phyloP scores from a whole-genome alignment of 2,888 invertebrate genomes.

The Apodemia zela region DNA sequence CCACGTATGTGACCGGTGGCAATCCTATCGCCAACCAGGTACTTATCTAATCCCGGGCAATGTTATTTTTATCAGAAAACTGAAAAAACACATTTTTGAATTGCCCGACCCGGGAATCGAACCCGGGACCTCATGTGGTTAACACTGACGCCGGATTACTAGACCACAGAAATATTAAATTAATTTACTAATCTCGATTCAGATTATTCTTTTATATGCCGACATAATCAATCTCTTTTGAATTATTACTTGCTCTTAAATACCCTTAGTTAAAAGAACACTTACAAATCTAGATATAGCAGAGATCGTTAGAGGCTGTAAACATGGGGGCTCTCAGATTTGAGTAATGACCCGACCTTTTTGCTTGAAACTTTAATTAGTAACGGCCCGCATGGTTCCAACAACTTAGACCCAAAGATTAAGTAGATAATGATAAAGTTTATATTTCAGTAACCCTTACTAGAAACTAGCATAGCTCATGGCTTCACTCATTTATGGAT shows the following conservation, averaged over 20 bases:
- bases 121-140: too few species aligned
- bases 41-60: too few species aligned
- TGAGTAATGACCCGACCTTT: conserved; percentile 14
- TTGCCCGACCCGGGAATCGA: too few species aligned
- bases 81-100: too few species aligned
- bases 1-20: too few species aligned
- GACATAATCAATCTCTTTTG: too few species aligned
- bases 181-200: too few species aligned
- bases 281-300: not conserved
- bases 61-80: too few species aligned
- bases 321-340: conserved; percentile 9
- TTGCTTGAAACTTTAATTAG: conserved; percentile 12
- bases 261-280: not conserved
- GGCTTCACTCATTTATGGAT: not conserved
- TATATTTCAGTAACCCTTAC: not conserved
- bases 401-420: not conserved
- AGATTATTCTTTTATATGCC: too few species aligned
- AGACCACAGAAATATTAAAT: too few species aligned
- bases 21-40: too few species aligned
- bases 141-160: too few species aligned
- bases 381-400: conserved; percentile 2
- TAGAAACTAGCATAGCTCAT: not conserved
- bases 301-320: conserved; percentile 10
- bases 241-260: not conserved
- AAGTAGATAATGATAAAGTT: not conserved